Evolutionary conservation across 2,113 vertebrate genomes (phyloP), one percentile per base, ranked within the genome.

Genomic region (Pampusana beccarii): DNA sequence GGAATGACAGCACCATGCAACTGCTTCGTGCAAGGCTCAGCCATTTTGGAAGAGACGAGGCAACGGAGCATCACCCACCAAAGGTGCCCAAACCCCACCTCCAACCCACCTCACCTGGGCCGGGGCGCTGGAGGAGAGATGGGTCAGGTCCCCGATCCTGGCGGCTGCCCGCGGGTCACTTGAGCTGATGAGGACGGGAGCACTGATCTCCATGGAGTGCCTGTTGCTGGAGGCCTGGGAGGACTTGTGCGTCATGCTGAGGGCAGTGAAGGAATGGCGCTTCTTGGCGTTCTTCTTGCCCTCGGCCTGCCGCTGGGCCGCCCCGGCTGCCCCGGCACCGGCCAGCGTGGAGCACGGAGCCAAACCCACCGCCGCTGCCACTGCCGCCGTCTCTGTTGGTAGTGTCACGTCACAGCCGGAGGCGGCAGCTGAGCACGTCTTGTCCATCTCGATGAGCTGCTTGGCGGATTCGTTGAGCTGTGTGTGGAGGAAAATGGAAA

Each of bases 211-310:
- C 99, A 99, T 99, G 94, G 99, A 99, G 96, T 99, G 99, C 87
- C 99, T 98, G 98, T 99, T 99, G 98, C 99, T 99, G 84, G 99
- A 36, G 0, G 98, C 98, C 92, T 99, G 99, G 11, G 99, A 98
- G 31, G 99, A 98, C 83, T 99, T 98, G 98, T 99, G 99, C 1
- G 98, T 99, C 98, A 99, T 98, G 40, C 99, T 99, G 95, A 99
- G 98, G 1, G 99, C 99, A 0, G 99, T 99, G 97, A 99, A 99
- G 50, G 99, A 99, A 86, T 99, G 99, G 5, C 99, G 98, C 93
- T 99, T 99, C 98, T 99, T 99, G 95, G 99, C 94, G 3, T 99
- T 99, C 97, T 99, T 99, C 98, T 99, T 99, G 95, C 99, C 98
- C 61, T 99, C 99, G 2, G 95, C 96, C 42, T 98, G 98, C 40